These are phyloP conservation scores for Hedya salicella DNA, from an alignment of 2,888 invertebrate species.

Conservation along the genomic window DNA sequence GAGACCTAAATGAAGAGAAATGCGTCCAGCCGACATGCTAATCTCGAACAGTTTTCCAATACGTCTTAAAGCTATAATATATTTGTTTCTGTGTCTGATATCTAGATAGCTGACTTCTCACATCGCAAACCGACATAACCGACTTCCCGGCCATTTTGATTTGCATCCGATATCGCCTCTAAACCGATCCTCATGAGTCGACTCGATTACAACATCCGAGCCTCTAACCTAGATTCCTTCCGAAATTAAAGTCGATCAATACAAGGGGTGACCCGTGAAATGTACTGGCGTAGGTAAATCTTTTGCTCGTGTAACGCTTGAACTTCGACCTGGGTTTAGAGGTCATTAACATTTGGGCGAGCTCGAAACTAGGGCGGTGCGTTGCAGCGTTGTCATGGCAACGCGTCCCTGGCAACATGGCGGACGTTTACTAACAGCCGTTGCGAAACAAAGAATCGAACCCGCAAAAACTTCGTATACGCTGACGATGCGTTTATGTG, in stretches of 20 bases:
- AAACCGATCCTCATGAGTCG: conserved; percentile 45
- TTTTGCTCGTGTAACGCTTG: conserved; percentile 80
- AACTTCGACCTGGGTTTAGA: conserved; percentile 85
- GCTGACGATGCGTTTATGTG: no score
- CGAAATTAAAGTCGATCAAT: conserved; percentile 74
- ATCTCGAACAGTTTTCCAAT: no score
- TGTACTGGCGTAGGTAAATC: conserved; percentile 70
- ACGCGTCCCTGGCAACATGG: conserved; percentile 55
- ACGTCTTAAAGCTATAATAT: no score
- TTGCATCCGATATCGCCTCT: conserved; percentile 8
- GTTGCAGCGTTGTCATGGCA: conserved; percentile 74
- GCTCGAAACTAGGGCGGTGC: conserved; percentile 77
- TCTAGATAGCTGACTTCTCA: not conserved
- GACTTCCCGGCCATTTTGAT: no score
- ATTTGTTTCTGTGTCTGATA: no score
- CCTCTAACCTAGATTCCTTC: conserved; percentile 75
- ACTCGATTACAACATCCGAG: conserved; percentile 52
- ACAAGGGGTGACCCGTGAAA: conserved; percentile 77
- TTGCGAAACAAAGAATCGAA: not conserved
- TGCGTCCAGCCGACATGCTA: no score
- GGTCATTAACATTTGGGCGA: conserved; percentile 84
- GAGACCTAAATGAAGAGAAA: no score
- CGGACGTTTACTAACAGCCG: conserved; percentile 28
- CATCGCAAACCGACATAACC: not conserved
- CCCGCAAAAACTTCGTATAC: no score